A percentile compares a stretch with the other conserved stretches of the same genome.
Conservation (phyloP, 2,797 vertebrate genomes). For the Buphagus erythrorhynchus region DNA sequence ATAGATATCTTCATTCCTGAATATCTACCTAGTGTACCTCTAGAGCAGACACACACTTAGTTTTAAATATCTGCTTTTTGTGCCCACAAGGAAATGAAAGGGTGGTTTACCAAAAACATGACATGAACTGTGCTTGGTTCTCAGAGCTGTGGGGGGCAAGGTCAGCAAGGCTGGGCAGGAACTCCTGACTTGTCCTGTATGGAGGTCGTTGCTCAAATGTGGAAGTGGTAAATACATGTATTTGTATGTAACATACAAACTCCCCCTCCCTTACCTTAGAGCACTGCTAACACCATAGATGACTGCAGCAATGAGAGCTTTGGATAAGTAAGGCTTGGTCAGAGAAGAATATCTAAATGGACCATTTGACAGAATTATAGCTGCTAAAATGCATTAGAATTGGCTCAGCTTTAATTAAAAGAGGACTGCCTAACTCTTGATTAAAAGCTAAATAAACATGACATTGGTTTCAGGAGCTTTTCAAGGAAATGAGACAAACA, state of each 20-base stretch:
- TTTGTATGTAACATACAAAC: not conserved
- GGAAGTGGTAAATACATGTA: not conserved
- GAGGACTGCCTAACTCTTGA: not conserved
- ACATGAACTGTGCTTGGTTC: not conserved
- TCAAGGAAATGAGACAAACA: not conserved
- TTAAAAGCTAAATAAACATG: not conserved
- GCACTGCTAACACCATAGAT: not conserved
- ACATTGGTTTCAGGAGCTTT: not conserved
- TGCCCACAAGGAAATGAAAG: not conserved
- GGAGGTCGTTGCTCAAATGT: not conserved
- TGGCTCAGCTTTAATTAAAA: not conserved
- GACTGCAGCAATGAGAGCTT: not conserved
- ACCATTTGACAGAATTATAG: not conserved
- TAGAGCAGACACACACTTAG: not conserved
- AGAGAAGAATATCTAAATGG: not conserved
- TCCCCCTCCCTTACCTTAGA: not conserved
- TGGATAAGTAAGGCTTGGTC: not conserved
- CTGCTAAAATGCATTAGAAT: not conserved
- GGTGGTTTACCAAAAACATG: not conserved
- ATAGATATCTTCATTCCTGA: not conserved
- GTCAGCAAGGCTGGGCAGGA: not conserved
- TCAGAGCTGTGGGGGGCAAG: not conserved
- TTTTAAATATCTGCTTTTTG: not conserved
- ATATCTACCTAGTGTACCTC: too few relatives aligned
- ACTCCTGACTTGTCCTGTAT: not conserved